Percentiles rank a stretch among this genome's conserved stretches.
Evolutionary conservation across 2,113 vertebrate genomes (phyloP).

Genomic region (Neoarius graeffei): DNA sequence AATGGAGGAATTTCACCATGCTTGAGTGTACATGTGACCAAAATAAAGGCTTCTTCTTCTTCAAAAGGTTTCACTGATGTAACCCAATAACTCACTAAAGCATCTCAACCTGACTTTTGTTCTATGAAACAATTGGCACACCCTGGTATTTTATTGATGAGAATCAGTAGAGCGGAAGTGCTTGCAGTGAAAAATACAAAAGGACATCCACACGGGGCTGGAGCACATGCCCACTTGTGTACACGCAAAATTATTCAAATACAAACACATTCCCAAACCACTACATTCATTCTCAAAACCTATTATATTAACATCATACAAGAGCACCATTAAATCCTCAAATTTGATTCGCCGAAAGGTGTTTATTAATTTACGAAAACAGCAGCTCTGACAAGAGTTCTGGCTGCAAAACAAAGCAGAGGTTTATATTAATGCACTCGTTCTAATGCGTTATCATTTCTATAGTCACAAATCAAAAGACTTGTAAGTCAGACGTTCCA

Average conservation of each 20-base stretch:
- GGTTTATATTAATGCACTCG: neutral
- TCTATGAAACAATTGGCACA: constrained; percentile 14
- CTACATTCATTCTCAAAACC: too few species aligned
- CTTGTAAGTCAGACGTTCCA: neutral
- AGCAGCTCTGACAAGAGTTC: neutral
- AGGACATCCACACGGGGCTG: neutral
- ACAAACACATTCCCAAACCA: too few species aligned
- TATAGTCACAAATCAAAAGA: neutral
- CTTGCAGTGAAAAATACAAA: constrained; percentile 14
- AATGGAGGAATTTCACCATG: too few species aligned
- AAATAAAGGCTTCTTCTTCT: too few species aligned
- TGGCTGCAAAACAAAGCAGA: neutral
- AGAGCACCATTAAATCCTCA: neutral
- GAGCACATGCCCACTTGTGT: neutral
- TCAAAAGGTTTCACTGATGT: neutral
- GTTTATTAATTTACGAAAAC: neutral
- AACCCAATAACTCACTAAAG: neutral
- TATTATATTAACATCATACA: neutral
- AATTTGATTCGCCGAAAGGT: neutral
- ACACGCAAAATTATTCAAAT: neutral
- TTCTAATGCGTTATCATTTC: neutral
- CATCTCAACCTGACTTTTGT: neutral
- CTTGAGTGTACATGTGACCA: too few species aligned
- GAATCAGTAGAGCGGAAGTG: neutral
- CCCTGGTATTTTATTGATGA: constrained; percentile 30